phyloP scores from a whole-genome alignment of 2,888 invertebrate genomes.

The Eupeodes latifasciatus region DNA sequence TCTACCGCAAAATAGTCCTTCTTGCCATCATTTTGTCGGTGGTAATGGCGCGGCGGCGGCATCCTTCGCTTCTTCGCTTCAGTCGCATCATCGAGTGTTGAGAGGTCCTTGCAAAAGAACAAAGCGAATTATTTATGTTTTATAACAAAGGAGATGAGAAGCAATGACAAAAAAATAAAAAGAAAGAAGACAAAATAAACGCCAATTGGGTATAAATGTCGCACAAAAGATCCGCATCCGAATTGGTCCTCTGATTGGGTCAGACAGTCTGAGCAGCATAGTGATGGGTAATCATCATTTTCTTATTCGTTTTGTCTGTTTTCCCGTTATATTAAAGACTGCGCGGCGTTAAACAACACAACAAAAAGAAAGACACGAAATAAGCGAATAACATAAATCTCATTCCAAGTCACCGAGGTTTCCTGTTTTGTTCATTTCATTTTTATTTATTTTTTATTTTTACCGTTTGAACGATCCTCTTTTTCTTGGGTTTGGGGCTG shows the following conservation, averaged over 20 bases:
- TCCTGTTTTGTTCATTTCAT: slow-evolving; percentile 62
- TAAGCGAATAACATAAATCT: slow-evolving; percentile 68
- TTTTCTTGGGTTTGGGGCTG: neutral
- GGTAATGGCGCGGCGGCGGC: neutral
- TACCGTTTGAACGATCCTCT: slow-evolving; percentile 24
- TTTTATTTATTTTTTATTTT: slow-evolving; percentile 32
- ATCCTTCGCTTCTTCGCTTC: neutral
- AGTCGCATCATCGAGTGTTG: no score
- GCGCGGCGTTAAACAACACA: neutral
- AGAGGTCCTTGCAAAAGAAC: slow-evolving; percentile 37
- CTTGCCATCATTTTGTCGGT: neutral
- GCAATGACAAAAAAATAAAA: neutral
- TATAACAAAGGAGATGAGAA: slow-evolving; percentile 10
- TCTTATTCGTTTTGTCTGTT: slow-evolving; percentile 29
- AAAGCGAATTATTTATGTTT: slow-evolving; percentile 72
- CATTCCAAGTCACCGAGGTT: slow-evolving; percentile 72
- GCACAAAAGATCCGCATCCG: slow-evolving; percentile 63
- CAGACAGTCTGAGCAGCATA: slow-evolving; percentile 51
- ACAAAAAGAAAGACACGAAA: neutral
- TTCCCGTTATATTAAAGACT: slow-evolving; percentile 17
- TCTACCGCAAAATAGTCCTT: slow-evolving; percentile 51
- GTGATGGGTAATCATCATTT: slow-evolving; percentile 70
- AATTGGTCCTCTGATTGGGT: slow-evolving; percentile 69
- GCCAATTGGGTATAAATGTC: slow-evolving; percentile 72
- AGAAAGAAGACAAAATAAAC: neutral